Base-by-base conservation (phyloP, 1,140 invertebrate species). In the Oryctes rhinoceros region DNA sequence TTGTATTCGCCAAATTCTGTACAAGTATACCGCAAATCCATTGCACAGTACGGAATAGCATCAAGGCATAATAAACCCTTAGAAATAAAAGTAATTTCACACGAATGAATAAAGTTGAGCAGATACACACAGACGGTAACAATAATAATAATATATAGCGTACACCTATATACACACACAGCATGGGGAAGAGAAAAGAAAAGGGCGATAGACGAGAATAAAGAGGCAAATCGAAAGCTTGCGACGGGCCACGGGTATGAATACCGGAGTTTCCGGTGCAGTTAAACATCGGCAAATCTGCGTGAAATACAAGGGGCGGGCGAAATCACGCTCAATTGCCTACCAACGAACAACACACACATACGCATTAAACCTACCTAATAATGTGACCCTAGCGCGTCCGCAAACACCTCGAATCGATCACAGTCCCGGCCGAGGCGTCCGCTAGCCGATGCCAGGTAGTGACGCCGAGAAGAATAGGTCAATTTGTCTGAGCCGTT, bases 251-350 rank as follows among this genome's bases (percentile, higher is more conserved):
- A 74, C 37, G 75, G 39, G 75, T 76, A 49, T 76, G 75, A 76
- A 76, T 76, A 37, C 47, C 75, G 18, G 20, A 76, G 75, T 76
- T 76, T 76, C 75, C 75, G 75, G 75, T 76, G 75, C 75, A 76
- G 75, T 76, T 76, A 76, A 76, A 78, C 77, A 78, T 78, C 77
- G 77, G 77, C 48, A 78, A 78, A 78, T 78, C 77, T 78, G 77
- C 77, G 77, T 78, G 77, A 78, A 78, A 78, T 78, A 49, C 49
- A 20, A 59, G 77, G 77, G 77, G 77, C 77, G 77, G 77, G 35
- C 48, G 48, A 78, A 65, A 53, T 78, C 77, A 78, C 77, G 77
- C 77, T 78, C 77, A 78, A 78, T 78, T 78, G 77, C 77, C 77
- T 65, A 44, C 77, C 48, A 62, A 78, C 49, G 77, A 71, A 71